phyloP scores from a whole-genome alignment of 2,113 vertebrate species.

The Apteryx mantelli region DNA sequence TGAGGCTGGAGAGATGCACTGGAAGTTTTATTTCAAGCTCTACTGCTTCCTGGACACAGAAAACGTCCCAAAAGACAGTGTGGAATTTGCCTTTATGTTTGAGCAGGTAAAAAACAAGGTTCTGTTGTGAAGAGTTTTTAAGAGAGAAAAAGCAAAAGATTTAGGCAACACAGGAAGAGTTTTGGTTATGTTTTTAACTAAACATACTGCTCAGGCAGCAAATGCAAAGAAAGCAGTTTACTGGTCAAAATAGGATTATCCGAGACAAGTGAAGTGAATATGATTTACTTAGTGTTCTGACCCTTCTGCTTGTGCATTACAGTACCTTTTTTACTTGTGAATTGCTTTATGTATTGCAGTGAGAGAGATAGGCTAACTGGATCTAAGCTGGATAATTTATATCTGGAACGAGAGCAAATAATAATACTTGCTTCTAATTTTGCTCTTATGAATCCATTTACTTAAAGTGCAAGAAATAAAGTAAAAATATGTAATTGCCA shows the following conservation, averaged over 20 bases:
- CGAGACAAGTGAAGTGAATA: not conserved
- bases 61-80: constrained; percentile 89
- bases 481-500: not conserved
- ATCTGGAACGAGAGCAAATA: not conserved
- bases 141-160: not conserved
- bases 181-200: not conserved
- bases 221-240: not conserved
- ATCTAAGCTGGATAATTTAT: not conserved
- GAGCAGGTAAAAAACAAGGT: constrained; percentile 86
- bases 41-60: constrained; percentile 97
- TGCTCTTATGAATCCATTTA: not conserved
- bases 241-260: not conserved
- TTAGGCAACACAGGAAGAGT: not conserved
- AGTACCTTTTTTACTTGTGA: not conserved
- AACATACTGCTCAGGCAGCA: not conserved
- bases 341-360: not conserved
- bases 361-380: not conserved
- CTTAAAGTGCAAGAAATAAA: not conserved
- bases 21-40: constrained; percentile 98
- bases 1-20: constrained; percentile 80
- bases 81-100: constrained; percentile 99
- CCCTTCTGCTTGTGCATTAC: not conserved
- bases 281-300: not conserved
- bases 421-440: not conserved
- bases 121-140: not conserved